Conservation (phyloP, 2,888 invertebrate genomes). For the Ectemnius cavifrons region DNA sequence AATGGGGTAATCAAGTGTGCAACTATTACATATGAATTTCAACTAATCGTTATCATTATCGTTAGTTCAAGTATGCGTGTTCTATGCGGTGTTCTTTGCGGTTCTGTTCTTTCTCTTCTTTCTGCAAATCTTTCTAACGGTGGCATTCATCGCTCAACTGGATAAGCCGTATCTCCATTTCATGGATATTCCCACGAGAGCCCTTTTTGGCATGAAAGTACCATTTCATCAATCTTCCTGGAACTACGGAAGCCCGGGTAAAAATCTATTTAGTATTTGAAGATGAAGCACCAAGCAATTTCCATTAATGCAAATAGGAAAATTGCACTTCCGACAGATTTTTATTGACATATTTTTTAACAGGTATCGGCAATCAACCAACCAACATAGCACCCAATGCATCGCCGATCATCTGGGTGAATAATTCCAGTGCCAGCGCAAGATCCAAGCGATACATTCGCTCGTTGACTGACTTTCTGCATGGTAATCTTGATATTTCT, state of each 20-base stretch:
- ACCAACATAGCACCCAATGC: conserved; percentile 53
- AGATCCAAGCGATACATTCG: conserved; percentile 55
- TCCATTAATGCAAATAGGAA: too few relatives aligned
- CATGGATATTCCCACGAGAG: background rate
- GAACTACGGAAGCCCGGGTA: conserved; percentile 62
- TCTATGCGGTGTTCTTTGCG: conserved; percentile 69
- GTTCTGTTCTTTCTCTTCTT: conserved; percentile 65
- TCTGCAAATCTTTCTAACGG: conserved; percentile 68
- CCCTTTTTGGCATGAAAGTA: background rate
- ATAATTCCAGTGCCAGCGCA: conserved; percentile 36
- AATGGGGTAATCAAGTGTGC: conserved; percentile 68
- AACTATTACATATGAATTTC: background rate
- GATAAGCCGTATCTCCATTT: conserved; percentile 63
- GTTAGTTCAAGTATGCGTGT: conserved; percentile 64
- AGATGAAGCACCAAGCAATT: background rate
- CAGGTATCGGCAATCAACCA: conserved; percentile 67
- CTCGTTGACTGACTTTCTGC: conserved; percentile 57
- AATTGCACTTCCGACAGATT: background rate
- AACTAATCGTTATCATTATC: background rate
- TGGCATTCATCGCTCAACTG: conserved; percentile 57
- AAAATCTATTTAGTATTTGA: background rate
- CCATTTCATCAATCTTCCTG: conserved; percentile 37
- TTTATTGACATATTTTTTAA: background rate
- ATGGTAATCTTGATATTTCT: conserved; percentile 50
- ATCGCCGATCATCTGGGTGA: conserved; percentile 66